Evolutionary conservation across 2,797 vertebrate species (phyloP).

Genomic region (Sebastes umbrosus): DNA sequence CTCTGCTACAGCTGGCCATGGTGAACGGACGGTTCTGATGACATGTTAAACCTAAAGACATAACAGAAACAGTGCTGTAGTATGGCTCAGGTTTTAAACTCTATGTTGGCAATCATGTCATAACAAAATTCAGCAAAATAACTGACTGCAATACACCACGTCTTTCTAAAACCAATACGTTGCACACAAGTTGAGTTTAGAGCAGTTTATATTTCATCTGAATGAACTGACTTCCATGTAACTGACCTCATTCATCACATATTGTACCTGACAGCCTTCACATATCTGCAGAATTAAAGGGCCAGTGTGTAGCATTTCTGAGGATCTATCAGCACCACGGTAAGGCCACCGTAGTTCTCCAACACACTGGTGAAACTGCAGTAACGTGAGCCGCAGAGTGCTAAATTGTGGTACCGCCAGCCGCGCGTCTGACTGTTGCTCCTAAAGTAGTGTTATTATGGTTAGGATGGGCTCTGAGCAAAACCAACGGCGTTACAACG

Average conservation of each 20-base stretch:
- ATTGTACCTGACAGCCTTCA: background rate
- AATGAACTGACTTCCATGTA: background rate
- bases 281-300: background rate
- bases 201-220: background rate
- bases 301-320: no score
- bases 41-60: constrained; percentile 88
- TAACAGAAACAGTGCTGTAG: background rate
- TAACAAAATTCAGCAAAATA: background rate
- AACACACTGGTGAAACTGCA: no score
- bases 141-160: background rate
- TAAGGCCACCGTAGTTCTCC: no score
- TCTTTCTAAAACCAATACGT: background rate
- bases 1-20: constrained; percentile 96
- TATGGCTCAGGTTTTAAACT: background rate
- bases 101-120: background rate
- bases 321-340: no score
- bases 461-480: no score
- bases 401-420: no score
- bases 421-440: no score
- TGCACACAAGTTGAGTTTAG: background rate
- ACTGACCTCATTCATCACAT: no score
- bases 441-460: no score
- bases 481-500: no score
- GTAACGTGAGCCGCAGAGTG: no score
- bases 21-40: constrained; percentile 94